Conservation (phyloP, 2,888 invertebrate species). For the Dexiosoma caninum region DNA sequence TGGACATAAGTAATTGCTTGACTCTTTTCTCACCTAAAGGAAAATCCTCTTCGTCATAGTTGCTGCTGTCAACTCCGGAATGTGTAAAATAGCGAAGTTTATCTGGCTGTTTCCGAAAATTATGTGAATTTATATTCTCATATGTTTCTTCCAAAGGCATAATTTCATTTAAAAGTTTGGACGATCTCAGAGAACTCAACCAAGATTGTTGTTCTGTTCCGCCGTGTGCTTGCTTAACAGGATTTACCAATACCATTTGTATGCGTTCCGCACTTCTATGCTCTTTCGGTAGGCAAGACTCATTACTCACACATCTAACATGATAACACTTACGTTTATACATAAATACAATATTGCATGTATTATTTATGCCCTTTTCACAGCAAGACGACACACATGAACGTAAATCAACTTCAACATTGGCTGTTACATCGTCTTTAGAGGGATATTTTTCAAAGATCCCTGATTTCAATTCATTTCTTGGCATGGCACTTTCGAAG, state of each 20-base stretch:
- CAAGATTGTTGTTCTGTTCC: constrained; percentile 67
- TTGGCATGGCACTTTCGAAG: constrained; percentile 76
- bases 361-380: constrained; percentile 70
- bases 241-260: constrained; percentile 87
- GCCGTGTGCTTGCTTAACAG: constrained; percentile 80
- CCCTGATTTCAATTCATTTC: constrained; percentile 80
- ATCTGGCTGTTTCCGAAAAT: constrained; percentile 74
- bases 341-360: constrained; percentile 89
- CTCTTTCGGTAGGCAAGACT: constrained; percentile 84
- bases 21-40: constrained; percentile 74
- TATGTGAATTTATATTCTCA: constrained; percentile 69
- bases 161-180: constrained; percentile 66
- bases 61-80: constrained; percentile 10
- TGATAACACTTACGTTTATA: constrained; percentile 87
- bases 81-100: constrained; percentile 65
- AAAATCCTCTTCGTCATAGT: constrained; percentile 74
- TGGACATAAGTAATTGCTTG: constrained; percentile 71
- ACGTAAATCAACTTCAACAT: constrained; percentile 82
- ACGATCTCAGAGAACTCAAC: constrained; percentile 72
- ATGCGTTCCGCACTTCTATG: constrained; percentile 82
- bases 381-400: constrained; percentile 83
- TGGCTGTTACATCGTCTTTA: constrained; percentile 71
- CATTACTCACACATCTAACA: constrained; percentile 84
- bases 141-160: constrained; percentile 60
- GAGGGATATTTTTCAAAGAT: constrained; percentile 80